These are phyloP conservation scores for Paraescarpia echinospica DNA, from an alignment of 1,140 invertebrate species.

Conservation along the genomic window DNA sequence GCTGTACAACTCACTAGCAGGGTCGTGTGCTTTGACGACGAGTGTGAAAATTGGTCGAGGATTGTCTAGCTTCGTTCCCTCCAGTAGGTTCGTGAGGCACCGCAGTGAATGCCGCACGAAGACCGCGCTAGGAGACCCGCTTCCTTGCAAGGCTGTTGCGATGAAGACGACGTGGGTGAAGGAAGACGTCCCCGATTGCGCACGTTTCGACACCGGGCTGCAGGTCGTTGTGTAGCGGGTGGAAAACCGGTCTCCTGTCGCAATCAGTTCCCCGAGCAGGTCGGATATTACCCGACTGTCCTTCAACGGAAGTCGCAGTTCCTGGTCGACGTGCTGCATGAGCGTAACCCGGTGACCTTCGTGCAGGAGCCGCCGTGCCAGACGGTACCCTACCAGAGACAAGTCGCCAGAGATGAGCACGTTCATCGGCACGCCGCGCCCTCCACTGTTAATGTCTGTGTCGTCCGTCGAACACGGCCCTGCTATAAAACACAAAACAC, in stretches of 20 bases:
- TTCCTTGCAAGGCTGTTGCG: background rate
- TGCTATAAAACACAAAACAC: background rate
- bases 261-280: background rate
- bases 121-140: background rate
- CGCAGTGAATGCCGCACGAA: background rate
- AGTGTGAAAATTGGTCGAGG: background rate
- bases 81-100: background rate
- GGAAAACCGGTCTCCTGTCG: background rate
- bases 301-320: background rate
- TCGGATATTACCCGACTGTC: background rate
- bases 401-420: background rate
- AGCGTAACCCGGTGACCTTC: background rate
- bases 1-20: background rate
- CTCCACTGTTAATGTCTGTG: background rate
- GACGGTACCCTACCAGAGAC: background rate
- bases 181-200: too few relatives aligned
- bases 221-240: background rate
- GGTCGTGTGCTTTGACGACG: background rate
- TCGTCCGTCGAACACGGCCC: background rate
- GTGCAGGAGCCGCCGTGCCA: background rate
- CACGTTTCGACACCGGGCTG: too few relatives aligned
- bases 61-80: background rate
- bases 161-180: background rate
- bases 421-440: background rate
- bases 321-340: background rate